Evolutionary conservation across 1,140 invertebrate genomes (phyloP), one percentile per base, ranked within the genome.

Genomic region (Drosophila aff.): DNA sequence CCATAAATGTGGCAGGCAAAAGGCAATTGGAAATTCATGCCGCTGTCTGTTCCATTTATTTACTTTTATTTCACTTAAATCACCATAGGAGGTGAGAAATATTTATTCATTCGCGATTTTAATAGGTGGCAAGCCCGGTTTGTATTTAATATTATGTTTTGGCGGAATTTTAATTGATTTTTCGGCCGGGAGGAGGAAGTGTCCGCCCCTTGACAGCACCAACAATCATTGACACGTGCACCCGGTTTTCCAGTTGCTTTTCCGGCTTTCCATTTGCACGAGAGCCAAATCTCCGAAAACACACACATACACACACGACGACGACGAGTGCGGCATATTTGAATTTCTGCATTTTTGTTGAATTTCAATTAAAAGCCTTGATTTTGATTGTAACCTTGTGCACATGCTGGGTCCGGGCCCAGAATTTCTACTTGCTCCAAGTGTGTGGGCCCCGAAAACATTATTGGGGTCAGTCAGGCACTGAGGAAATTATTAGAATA

Each of bases 361-460:
- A 84, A 85, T 90, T 90, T 90, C 81, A 90, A 90, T 90, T 90
- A 90, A 90, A 90, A 90, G 71, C 81, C 81, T 90, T 90, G 85
- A 90, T 89, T 89, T 89, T 89, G 73, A 87, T 83, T 87, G 84
- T 73, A 81, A 65, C 69, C 77, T 82, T 82, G 68, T 89, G 64
- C 65, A 84, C 81, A 81, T 71, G 78, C 74, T 90, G 81, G 73
- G 80, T 16, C 33, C 38, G 38, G 40, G 10, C 50, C 53, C 47
- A 31, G 33, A 43, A 16, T 26, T 66, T 66, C 44, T 40, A 68
- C 21, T 36, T 26, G 46, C 26, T 44, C 50, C 47, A 65, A 72
- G 40, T 59, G 69, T 47, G 36, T 11, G 13, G 36, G 28, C 21
- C 36, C 47, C 36, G 4, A 61, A 72, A 73, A 43, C 55, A 73